phyloP scores from a whole-genome alignment of 1,140 invertebrate genomes.

The Chironomus striatipennis region DNA sequence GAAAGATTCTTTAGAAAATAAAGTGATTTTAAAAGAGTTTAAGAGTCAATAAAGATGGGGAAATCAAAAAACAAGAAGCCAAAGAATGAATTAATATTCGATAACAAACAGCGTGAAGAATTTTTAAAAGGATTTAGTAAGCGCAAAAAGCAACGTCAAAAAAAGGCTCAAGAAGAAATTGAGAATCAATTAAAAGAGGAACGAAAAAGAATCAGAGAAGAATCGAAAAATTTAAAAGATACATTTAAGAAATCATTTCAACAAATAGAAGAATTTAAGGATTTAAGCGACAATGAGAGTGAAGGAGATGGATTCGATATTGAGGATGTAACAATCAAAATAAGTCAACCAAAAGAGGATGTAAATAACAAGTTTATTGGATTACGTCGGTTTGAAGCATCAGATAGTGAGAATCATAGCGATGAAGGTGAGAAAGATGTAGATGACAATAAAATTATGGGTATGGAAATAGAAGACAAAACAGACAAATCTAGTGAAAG shows the following conservation, averaged over 20 bases:
- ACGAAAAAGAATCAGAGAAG: slow-evolving; percentile 54
- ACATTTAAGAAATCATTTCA: not conserved
- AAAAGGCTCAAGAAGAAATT: slow-evolving; percentile 55
- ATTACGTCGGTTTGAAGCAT: not conserved
- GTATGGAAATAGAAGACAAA: not conserved
- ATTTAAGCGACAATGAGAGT: not conserved
- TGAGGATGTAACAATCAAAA: not conserved
- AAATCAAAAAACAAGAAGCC: not conserved
- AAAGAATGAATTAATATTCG: not conserved
- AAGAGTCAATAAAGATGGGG: not conserved
- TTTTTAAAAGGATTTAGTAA: slow-evolving; percentile 64
- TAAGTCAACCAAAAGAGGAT: not conserved
- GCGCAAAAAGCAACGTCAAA: slow-evolving; percentile 55
- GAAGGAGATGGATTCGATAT: not conserved
- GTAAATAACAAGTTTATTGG: not conserved
- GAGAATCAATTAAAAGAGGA: slow-evolving; percentile 60
- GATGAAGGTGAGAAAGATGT: not conserved
- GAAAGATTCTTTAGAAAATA: slow-evolving; percentile 30
- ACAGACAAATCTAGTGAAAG: not conserved
- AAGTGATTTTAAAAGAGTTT: not conserved
- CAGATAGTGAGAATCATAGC: not conserved
- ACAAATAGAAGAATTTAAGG: not conserved
- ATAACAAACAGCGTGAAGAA: slow-evolving; percentile 36
- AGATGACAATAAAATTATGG: not conserved
- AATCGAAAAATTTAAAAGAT: slow-evolving; percentile 31